A percentile compares a stretch with the other conserved stretches of the same genome.
These are phyloP conservation scores for Dioctria rufipes DNA, from an alignment of 2,888 invertebrate genomes.

Conservation along the genomic window DNA sequence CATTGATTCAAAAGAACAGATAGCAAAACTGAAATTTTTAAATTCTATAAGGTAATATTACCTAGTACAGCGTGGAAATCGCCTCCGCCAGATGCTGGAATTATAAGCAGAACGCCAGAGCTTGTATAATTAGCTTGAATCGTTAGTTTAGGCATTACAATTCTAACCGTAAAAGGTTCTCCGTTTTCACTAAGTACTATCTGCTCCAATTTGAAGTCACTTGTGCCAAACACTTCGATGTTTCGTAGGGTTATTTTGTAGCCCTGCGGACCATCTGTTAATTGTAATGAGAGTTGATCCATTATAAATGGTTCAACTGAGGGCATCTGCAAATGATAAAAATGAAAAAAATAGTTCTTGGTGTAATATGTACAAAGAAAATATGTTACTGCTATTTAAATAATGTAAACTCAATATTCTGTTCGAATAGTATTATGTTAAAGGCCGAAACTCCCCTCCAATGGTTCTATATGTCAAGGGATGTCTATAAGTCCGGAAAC, in stretches of 20 bases:
- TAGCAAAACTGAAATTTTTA: not conserved
- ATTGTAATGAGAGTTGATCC: constrained; percentile 76
- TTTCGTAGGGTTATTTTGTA: constrained; percentile 76
- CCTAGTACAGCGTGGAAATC: constrained; percentile 78
- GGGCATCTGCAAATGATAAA: constrained; percentile 71
- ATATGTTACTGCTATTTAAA: no score
- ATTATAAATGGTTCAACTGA: constrained; percentile 78
- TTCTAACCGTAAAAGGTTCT: constrained; percentile 78
- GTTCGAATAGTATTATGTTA: no score
- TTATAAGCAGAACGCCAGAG: constrained; percentile 79
- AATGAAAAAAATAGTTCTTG: no score
- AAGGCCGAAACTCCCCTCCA: no score
- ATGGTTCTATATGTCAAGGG: no score
- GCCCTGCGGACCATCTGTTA: constrained; percentile 74
- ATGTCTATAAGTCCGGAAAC: no score
- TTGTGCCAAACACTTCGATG: constrained; percentile 77
- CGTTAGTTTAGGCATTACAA: constrained; percentile 77
- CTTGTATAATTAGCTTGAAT: constrained; percentile 80
- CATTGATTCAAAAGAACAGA: no score
- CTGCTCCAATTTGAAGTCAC: constrained; percentile 75
- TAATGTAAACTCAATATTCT: no score
- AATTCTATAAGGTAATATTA: constrained; percentile 62
- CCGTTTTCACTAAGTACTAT: constrained; percentile 75
- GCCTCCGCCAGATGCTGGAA: constrained; percentile 81
- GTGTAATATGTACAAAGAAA: no score